Evolutionary conservation across 2,888 invertebrate species (phyloP).

Genomic region (Netelia inedita): DNA sequence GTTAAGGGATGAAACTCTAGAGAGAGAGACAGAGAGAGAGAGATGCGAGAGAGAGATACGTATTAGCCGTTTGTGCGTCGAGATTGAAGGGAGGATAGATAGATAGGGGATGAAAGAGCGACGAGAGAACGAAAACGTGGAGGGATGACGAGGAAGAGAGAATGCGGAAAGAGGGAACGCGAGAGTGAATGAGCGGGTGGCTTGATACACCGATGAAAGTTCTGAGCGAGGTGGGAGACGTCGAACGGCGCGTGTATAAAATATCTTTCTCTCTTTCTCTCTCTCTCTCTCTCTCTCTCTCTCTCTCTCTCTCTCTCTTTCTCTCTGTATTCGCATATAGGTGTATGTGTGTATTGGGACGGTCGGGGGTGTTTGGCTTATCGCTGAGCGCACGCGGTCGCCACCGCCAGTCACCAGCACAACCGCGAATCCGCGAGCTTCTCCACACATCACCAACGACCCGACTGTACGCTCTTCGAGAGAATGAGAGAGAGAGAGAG

Average conservation of each 20-base stretch:
- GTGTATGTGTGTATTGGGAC: neutral
- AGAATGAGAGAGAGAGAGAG: constrained; percentile 55
- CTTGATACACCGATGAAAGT: constrained; percentile 53
- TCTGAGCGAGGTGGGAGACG: constrained; percentile 56
- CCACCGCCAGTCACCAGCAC: constrained; percentile 81
- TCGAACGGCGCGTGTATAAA: constrained; percentile 30
- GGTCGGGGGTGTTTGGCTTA: constrained; percentile 77
- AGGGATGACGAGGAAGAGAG: constrained; percentile 35
- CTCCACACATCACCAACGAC: constrained; percentile 69
- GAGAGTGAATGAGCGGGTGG: constrained; percentile 58
- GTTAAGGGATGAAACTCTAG: constrained; percentile 47
- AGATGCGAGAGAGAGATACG: constrained; percentile 32
- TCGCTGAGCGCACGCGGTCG: constrained; percentile 84
- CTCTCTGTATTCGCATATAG: too few relatives aligned
- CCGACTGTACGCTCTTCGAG: constrained; percentile 26
- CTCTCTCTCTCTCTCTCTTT: neutral
- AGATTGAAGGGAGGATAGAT: constrained; percentile 46
- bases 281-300: too few relatives aligned
- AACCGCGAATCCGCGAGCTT: constrained; percentile 72
- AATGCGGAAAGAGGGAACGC: constrained; percentile 46
- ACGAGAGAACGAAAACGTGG: neutral
- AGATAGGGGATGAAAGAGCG: constrained; percentile 12
- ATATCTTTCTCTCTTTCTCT: neutral
- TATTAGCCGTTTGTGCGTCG: constrained; percentile 37
- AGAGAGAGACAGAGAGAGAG: constrained; percentile 22